phyloP scores from a whole-genome alignment of 2,888 invertebrate genomes.

The Ectemnius cavifrons region DNA sequence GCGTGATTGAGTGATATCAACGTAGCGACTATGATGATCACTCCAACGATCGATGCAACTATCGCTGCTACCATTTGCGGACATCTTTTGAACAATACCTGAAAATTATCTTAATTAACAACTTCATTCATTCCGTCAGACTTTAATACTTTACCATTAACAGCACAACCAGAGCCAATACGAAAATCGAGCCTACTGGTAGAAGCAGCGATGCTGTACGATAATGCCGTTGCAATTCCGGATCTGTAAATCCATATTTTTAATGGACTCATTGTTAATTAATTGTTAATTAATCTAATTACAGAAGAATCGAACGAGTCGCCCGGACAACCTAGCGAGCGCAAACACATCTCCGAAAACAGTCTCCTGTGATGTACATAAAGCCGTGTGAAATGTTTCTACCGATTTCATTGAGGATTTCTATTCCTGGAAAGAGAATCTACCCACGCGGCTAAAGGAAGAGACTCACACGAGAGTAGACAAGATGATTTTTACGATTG shows the following conservation, averaged over 20 bases:
- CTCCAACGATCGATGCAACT: conserved; percentile 77
- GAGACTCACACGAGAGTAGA: conserved; percentile 11
- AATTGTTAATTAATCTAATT: conserved; percentile 59
- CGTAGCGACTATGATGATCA: conserved; percentile 76
- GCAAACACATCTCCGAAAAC: conserved; percentile 53
- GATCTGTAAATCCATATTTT: conserved; percentile 43
- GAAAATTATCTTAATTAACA: conserved; percentile 57
- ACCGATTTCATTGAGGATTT: no score
- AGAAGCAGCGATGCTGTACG: conserved; percentile 68
- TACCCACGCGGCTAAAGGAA: no score
- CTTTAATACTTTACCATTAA: conserved; percentile 66
- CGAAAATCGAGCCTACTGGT: conserved; percentile 68
- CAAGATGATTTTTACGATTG: conserved; percentile 24
- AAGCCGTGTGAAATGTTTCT: no score
- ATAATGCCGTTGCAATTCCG: conserved; percentile 65
- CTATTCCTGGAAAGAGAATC: no score
- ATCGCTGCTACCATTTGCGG: conserved; percentile 78
- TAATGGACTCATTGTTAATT: conserved; percentile 14
- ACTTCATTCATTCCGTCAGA: neutral
- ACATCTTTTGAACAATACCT: conserved; percentile 78
- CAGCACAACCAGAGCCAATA: conserved; percentile 65
- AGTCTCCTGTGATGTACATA: conserved; percentile 63
- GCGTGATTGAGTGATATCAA: conserved; percentile 66
- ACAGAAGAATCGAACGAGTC: conserved; percentile 55
- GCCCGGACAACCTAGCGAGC: conserved; percentile 48